These are phyloP conservation scores for Macrotus californicus DNA, from an alignment of 2,113 vertebrate genomes.

Conservation along the genomic window DNA sequence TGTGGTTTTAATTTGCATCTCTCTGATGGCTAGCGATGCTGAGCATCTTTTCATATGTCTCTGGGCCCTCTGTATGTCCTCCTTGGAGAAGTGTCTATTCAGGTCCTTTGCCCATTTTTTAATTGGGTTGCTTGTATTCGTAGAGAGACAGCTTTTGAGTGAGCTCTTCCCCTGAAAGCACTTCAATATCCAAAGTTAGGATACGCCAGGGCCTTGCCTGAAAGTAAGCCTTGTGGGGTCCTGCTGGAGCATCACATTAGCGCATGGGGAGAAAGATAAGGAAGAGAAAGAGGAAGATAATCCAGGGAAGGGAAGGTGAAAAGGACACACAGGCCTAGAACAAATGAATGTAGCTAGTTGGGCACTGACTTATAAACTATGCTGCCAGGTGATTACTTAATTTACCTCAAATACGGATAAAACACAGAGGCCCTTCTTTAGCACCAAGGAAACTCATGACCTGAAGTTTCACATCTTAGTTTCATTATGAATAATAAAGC, in stretches of 20 bases:
- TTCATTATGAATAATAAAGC: conserved; percentile 45
- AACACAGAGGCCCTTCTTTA: background rate
- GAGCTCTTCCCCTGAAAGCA: background rate
- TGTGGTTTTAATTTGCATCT: no score
- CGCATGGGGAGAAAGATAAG: background rate
- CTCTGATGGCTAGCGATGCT: no score
- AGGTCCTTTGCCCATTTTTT: no score
- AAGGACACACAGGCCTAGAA: background rate
- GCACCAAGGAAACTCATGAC: background rate
- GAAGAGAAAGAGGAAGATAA: background rate
- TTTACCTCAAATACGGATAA: background rate
- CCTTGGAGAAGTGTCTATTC: no score
- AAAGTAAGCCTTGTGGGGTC: background rate
- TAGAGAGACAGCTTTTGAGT: background rate
- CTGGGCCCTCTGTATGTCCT: no score
- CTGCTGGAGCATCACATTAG: background rate
- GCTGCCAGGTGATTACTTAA: background rate
- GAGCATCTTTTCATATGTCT: no score
- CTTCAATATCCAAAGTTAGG: background rate
- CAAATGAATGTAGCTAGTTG: background rate
- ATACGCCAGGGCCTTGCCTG: background rate
- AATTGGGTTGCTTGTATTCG: no score
- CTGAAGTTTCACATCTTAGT: conserved; percentile 31
- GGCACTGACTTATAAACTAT: background rate
- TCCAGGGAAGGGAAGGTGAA: no score